phyloP scores from a whole-genome alignment of 2,797 vertebrate genomes.

The Sebastes baramenuke region DNA sequence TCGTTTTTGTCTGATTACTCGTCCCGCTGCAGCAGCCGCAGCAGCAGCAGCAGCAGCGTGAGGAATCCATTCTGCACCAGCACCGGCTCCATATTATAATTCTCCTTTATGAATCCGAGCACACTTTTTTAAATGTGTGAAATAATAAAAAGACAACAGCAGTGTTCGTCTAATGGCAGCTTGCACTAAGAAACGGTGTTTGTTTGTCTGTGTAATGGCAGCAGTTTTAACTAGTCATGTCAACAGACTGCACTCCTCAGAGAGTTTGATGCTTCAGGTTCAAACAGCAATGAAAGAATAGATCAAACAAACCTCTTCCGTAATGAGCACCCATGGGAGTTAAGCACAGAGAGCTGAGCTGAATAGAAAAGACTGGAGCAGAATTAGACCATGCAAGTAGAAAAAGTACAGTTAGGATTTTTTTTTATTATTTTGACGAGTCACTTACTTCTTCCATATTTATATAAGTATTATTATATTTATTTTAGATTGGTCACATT shows the following conservation, averaged over 20 bases:
- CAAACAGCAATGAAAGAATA: slow-evolving; percentile 58
- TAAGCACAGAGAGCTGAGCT: background rate
- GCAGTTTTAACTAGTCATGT: slow-evolving; percentile 34
- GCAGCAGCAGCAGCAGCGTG: slow-evolving; percentile 6
- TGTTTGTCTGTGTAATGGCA: slow-evolving; percentile 55
- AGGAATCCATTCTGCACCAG: slow-evolving; percentile 21
- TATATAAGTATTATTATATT: background rate
- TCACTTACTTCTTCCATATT: background rate
- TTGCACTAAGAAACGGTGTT: slow-evolving; percentile 1
- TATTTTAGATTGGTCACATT: background rate
- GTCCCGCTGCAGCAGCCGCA: background rate
- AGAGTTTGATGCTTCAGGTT: slow-evolving; percentile 52
- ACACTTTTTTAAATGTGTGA: background rate
- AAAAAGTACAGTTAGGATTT: background rate
- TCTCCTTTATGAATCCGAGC: background rate
- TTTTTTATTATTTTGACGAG: background rate
- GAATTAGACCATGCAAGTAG: slow-evolving; percentile 4
- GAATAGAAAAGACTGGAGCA: background rate
- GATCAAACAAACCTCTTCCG: slow-evolving; percentile 61
- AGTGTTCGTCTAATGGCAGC: slow-evolving; percentile 28
- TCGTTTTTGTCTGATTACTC: slow-evolving; percentile 36
- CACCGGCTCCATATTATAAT: background rate
- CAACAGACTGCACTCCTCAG: slow-evolving; percentile 30
- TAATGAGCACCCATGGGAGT: slow-evolving; percentile 72
- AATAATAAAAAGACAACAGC: background rate